Evolutionary conservation across 2,113 vertebrate species (phyloP).

Genomic region (Hemiprocne comata): DNA sequence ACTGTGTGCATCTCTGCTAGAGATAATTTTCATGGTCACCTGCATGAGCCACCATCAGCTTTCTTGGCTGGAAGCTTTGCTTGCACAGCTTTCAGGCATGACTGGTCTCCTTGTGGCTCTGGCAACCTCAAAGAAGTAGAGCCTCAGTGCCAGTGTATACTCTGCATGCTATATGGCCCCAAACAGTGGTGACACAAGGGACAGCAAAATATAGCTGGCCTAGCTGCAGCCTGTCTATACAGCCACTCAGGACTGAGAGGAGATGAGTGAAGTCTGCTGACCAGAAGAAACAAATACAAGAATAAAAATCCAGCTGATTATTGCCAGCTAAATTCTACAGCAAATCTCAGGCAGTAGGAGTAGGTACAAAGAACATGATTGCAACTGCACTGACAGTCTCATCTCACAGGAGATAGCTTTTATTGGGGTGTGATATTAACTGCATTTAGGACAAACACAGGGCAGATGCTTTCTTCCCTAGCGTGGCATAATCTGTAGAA

Average conservation of each 20-base stretch:
- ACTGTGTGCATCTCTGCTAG: not conserved
- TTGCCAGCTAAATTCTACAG: not conserved
- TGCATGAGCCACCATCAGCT: not conserved
- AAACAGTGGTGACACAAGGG: not conserved
- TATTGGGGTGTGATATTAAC: slow-evolving; percentile 17
- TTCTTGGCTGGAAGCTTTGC: not conserved
- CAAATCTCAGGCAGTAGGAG: slow-evolving; percentile 11
- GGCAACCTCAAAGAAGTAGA: not conserved
- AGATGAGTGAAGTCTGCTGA: not conserved
- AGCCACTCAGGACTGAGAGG: not conserved
- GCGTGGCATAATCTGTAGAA: not conserved
- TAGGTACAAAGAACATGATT: not conserved
- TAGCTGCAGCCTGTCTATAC: fast-evolving
- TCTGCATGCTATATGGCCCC: not conserved
- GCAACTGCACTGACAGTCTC: not conserved
- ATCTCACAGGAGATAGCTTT: not conserved
- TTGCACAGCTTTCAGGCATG: not conserved
- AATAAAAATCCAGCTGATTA: not conserved
- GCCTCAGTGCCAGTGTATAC: not conserved
- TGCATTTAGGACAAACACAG: not conserved
- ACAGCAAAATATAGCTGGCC: not conserved
- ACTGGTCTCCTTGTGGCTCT: not conserved
- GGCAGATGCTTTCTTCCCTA: not conserved
- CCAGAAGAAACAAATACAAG: not conserved
- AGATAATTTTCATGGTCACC: not conserved